Conservation (phyloP, 2,888 invertebrate genomes). For the Proisotoma minuta region DNA sequence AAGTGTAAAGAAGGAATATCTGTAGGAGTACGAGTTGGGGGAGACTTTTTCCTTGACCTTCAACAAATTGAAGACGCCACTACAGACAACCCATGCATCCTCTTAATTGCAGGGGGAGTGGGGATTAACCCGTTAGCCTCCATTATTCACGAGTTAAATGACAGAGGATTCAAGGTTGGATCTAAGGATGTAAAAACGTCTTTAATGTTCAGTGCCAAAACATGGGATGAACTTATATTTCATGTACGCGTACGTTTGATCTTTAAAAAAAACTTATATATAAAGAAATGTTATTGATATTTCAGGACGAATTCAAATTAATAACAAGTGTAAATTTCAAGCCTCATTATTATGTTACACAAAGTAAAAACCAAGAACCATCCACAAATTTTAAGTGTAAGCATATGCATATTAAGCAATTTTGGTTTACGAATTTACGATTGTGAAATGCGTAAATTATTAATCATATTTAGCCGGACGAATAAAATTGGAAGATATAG, state of each 20-base stretch:
- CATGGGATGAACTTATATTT: constrained; percentile 51
- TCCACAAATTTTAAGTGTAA: background rate
- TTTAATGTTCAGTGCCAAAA: constrained; percentile 51
- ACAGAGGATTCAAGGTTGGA: background rate
- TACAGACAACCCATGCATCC: constrained; percentile 35
- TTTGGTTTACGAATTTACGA: no score
- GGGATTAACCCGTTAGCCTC: constrained; percentile 54
- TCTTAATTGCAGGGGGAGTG: constrained; percentile 54
- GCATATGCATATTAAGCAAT: background rate
- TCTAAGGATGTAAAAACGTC: constrained; percentile 12
- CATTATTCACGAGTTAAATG: constrained; percentile 47
- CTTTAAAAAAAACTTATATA: no score
- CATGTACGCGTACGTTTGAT: no score
- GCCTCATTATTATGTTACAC: background rate
- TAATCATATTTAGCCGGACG: background rate
- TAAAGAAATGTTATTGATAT: constrained; percentile 14
- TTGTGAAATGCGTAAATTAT: background rate
- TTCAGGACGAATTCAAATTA: constrained; percentile 24
- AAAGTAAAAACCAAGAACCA: background rate
- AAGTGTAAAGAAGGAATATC: constrained; percentile 50
- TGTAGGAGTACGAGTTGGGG: constrained; percentile 51
- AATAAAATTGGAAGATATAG: background rate
- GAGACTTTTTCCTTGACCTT: constrained; percentile 49
- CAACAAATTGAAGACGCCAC: no score
- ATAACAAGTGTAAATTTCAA: background rate